Percentiles rank a stretch among this genome's conserved stretches.
Conservation (phyloP, 1,140 invertebrate species). For the Arctopsyche grandis region DNA sequence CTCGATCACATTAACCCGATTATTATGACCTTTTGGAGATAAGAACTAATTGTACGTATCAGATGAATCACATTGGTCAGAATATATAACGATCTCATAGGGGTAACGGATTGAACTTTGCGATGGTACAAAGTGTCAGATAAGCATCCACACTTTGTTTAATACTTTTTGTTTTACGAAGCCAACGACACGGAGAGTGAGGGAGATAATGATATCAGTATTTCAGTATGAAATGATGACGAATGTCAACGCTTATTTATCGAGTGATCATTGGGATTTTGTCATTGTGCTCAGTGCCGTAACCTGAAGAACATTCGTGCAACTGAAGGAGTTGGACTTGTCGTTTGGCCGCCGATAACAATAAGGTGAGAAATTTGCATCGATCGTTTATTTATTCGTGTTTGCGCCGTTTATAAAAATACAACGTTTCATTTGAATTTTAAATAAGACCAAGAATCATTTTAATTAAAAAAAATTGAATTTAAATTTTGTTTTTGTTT, state of each 20-base stretch:
- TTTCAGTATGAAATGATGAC: conserved; percentile 1
- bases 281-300: conserved; percentile 44
- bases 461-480: not conserved
- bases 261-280: conserved; percentile 45
- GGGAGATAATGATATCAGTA: conserved; percentile 2
- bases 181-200: not conserved
- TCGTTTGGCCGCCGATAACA: too few species aligned
- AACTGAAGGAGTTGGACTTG: too few species aligned
- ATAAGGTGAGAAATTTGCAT: conserved; percentile 26
- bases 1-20: not conserved
- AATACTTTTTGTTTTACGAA: conserved; percentile 8
- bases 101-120: conserved; percentile 32
- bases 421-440: conserved; percentile 15
- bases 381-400: not conserved
- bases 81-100: not conserved
- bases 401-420: not conserved
- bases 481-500: too few species aligned
- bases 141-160: conserved; percentile 25
- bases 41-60: not conserved
- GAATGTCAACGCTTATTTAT: conserved; percentile 42
- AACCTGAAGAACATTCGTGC: conserved; percentile 35
- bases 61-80: not conserved
- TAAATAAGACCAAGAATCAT: conserved; percentile 1
- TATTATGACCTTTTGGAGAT: not conserved
- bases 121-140: conserved; percentile 39